Evolutionary conservation across 1,140 invertebrate genomes (phyloP).

Genomic region (Dreissena rostriformis): DNA sequence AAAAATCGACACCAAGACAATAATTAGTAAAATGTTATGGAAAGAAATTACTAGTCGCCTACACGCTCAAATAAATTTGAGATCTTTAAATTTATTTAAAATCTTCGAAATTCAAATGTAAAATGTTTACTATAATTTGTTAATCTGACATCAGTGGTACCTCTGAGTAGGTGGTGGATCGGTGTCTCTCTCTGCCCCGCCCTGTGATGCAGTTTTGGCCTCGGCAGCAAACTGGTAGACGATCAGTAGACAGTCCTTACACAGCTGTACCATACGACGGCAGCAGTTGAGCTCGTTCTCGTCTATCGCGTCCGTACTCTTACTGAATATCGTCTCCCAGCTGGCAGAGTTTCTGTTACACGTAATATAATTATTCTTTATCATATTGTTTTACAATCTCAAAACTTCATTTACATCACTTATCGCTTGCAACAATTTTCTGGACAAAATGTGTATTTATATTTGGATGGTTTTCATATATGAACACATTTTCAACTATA

Average conservation of each 20-base stretch:
- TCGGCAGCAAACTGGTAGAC: conserved; percentile 81
- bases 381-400: not conserved
- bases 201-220: conserved; percentile 64
- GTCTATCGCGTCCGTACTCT: conserved; percentile 76
- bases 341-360: conserved; percentile 69
- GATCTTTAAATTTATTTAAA: too few relatives aligned
- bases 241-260: conserved; percentile 80
- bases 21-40: too few relatives aligned
- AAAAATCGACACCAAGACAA: too few relatives aligned
- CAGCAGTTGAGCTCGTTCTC: conserved; percentile 79
- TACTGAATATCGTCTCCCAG: conserved; percentile 81
- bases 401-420: too few relatives aligned
- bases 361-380: not conserved
- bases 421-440: too few relatives aligned
- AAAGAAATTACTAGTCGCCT: too few relatives aligned
- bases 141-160: not conserved
- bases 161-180: conserved; percentile 20
- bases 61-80: too few relatives aligned
- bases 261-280: conserved; percentile 79
- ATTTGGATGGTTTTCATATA: too few relatives aligned
- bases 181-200: conserved; percentile 9
- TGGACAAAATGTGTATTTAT: too few relatives aligned
- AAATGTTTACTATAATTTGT: too few relatives aligned
- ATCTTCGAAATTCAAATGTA: too few relatives aligned
- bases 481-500: too few relatives aligned